Percentiles rank a stretch among this genome's conserved stretches.
Conservation (phyloP, 2,888 invertebrate genomes). For the Temnothorax ravouxi region DNA sequence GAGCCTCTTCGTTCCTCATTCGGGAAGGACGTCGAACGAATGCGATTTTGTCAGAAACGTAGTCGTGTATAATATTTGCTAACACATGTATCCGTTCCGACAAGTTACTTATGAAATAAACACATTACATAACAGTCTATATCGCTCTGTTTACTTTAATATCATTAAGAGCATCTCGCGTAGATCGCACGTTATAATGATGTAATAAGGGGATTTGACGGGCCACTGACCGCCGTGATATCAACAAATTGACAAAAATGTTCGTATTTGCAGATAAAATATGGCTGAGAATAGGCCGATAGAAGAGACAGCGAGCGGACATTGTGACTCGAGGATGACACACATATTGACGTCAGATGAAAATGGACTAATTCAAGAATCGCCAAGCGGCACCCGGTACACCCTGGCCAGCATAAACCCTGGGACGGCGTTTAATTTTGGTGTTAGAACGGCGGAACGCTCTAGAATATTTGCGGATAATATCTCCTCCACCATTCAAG, state of each 20-base stretch:
- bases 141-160: background rate
- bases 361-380: constrained; percentile 33
- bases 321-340: constrained; percentile 14
- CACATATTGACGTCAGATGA: constrained; percentile 35
- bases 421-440: constrained; percentile 63
- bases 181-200: background rate
- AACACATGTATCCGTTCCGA: background rate
- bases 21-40: background rate
- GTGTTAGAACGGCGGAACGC: constrained; percentile 61
- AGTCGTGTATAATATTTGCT: background rate
- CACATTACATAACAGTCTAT: background rate
- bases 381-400: constrained; percentile 15
- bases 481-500: constrained; percentile 87
- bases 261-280: constrained; percentile 44
- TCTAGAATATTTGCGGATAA: constrained; percentile 79
- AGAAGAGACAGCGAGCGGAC: constrained; percentile 24
- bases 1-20: background rate
- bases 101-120: background rate
- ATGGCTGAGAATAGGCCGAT: constrained; percentile 53
- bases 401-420: constrained; percentile 45
- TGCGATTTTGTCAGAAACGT: background rate
- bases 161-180: background rate
- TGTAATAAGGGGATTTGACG: background rate
- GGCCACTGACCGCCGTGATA: background rate
- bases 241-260: background rate